Percentiles rank a stretch among this genome's conserved stretches.
Evolutionary conservation across 1,140 invertebrate genomes (phyloP).

Genomic region (Bathynomus jamesi): DNA sequence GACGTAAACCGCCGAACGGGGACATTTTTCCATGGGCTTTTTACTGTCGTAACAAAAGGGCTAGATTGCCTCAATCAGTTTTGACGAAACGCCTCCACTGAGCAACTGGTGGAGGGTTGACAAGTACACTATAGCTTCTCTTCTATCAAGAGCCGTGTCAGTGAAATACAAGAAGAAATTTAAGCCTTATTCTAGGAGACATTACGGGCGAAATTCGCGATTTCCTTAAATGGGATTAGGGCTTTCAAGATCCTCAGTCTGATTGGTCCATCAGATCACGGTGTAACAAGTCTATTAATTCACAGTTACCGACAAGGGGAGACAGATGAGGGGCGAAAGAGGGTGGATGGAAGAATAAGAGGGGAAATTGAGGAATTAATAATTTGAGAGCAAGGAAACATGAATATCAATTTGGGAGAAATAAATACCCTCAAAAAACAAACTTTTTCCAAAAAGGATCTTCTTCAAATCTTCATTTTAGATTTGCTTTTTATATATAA

Average conservation of each 20-base stretch:
- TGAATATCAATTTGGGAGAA: background rate
- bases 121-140: conserved; percentile 40
- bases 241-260: conserved; percentile 52
- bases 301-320: conserved; percentile 56
- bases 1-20: background rate
- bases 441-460: no score
- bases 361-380: background rate
- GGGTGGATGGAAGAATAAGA: background rate
- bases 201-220: conserved; percentile 43
- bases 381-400: background rate
- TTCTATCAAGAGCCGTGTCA: conserved; percentile 39
- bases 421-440: background rate
- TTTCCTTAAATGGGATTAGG: conserved; percentile 48
- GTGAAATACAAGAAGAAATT: conserved; percentile 42
- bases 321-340: background rate
- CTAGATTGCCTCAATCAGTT: background rate
- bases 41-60: background rate
- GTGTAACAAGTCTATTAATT: conserved; percentile 55
- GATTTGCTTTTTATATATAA: no score
- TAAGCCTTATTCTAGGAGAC: background rate
- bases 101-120: conserved; percentile 28
- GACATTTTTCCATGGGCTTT: background rate
- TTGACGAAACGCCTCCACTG: background rate
- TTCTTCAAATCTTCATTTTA: no score
- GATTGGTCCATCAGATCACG: conserved; percentile 52